Conservation (phyloP, 2,113 vertebrate species). For the Dryoscopus gambensis region DNA sequence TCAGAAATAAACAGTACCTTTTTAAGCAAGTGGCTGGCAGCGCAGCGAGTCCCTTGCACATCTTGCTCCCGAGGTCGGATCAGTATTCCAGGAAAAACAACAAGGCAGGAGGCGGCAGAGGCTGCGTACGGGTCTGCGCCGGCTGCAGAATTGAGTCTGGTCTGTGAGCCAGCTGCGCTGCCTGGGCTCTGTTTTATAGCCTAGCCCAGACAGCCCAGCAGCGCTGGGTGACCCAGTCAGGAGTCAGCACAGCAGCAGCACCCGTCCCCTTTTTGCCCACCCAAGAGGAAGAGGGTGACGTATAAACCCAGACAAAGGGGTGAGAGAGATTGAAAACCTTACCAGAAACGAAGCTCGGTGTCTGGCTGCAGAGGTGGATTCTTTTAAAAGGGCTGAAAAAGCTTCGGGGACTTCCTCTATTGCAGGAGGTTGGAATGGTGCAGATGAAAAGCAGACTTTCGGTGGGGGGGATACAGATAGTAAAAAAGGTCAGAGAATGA, state of each 20-base stretch:
- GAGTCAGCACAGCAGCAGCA: not conserved
- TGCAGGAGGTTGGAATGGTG: not conserved
- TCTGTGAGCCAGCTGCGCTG: not conserved
- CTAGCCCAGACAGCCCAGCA: constrained; percentile 28
- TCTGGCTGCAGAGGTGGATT: not conserved
- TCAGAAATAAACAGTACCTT: constrained; percentile 79
- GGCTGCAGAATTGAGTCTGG: not conserved
- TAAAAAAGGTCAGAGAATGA: not conserved
- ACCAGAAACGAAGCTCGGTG: not conserved
- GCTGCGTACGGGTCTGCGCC: not conserved
- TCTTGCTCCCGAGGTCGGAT: constrained; percentile 54
- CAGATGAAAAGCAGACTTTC: not conserved
- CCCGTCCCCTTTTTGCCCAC: constrained; percentile 27
- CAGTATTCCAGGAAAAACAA: constrained; percentile 40
- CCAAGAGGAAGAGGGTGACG: constrained; percentile 14
- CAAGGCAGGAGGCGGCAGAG: not conserved
- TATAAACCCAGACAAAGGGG: not conserved
- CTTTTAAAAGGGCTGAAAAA: not conserved
- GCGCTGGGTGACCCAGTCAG: constrained; percentile 61
- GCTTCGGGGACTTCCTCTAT: not conserved
- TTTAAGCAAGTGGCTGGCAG: constrained; percentile 91
- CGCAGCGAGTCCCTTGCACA: constrained; percentile 92
- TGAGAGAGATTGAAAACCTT: not conserved
- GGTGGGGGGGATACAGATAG: not conserved
- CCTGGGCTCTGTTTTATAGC: constrained; percentile 63